phyloP scores from a whole-genome alignment of 2,113 vertebrate species.

The Chlorodrepanis virens region DNA sequence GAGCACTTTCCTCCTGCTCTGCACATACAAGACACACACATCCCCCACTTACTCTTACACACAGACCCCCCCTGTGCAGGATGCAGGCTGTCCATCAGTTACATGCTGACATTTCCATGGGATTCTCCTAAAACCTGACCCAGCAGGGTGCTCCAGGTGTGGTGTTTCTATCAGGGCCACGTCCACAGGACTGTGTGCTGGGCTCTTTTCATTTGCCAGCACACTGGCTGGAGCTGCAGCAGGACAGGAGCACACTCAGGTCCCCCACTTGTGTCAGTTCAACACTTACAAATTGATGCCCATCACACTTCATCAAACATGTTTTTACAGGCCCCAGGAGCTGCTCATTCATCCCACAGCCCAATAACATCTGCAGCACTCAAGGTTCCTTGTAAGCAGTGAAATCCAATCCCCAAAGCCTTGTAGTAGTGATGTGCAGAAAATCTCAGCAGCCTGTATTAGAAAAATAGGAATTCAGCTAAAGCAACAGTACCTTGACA shows the following conservation, averaged over 20 bases:
- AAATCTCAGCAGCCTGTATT: not conserved
- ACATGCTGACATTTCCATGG: rapidly evolving
- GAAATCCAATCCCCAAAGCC: not conserved
- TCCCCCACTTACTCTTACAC: rapidly evolving
- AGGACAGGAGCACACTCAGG: not conserved
- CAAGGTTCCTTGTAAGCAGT: not conserved
- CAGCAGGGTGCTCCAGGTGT: not conserved
- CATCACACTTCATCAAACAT: not conserved
- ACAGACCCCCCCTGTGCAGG: not conserved
- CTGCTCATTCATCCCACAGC: not conserved
- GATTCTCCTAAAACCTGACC: not conserved
- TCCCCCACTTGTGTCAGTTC: not conserved
- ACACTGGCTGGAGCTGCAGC: not conserved
- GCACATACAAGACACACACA: rapidly evolving
- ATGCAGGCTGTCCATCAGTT: not conserved
- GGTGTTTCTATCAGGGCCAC: not conserved
- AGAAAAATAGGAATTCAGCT: constrained; percentile 39
- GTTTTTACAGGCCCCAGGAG: not conserved
- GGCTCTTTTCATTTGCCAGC: not conserved
- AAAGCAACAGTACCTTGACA: constrained; percentile 69
- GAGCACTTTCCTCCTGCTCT: not conserved
- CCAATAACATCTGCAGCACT: not conserved
- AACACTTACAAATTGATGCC: not conserved
- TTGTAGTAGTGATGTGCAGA: not conserved
- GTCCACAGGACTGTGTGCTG: not conserved